These are phyloP conservation scores for Cosmopolites sordidus DNA, from an alignment of 2,888 invertebrate species.

Conservation along the genomic window DNA sequence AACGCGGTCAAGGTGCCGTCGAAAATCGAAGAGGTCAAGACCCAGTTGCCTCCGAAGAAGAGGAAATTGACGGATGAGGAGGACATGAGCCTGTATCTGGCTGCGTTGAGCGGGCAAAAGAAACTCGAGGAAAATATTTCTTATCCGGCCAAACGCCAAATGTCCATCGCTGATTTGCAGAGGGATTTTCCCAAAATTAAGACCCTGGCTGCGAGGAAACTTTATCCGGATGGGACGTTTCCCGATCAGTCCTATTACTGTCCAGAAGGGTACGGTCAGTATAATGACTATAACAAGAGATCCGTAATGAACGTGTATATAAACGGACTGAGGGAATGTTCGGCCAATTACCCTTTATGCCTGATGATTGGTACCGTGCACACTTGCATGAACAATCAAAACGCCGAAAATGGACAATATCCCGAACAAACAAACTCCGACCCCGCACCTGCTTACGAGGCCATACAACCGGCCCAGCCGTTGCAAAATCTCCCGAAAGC, in stretches of 20 bases:
- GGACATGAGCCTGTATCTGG: constrained; percentile 1
- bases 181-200: constrained; percentile 9
- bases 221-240: constrained; percentile 15
- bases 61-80: constrained; percentile 15
- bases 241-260: constrained; percentile 4
- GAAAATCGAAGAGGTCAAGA: background rate
- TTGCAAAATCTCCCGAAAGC: constrained; percentile 1
- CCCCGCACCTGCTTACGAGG: background rate
- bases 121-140: constrained; percentile 8
- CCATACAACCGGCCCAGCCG: background rate
- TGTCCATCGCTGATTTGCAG: constrained; percentile 23
- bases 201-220: constrained; percentile 17
- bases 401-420: background rate
- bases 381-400: constrained; percentile 6
- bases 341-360: constrained; percentile 7
- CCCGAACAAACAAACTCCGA: background rate
- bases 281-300: constrained; percentile 9
- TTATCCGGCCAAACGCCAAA: constrained; percentile 18
- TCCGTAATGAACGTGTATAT: constrained; percentile 11
- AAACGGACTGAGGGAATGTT: constrained; percentile 8
- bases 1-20: too few species aligned
- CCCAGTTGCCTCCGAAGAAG: constrained; percentile 17
- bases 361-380: constrained; percentile 10
- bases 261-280: constrained; percentile 5
- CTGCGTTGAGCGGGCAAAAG: too few species aligned